Conservation (phyloP, 2,888 invertebrate species). For the Malacosoma neustria region DNA sequence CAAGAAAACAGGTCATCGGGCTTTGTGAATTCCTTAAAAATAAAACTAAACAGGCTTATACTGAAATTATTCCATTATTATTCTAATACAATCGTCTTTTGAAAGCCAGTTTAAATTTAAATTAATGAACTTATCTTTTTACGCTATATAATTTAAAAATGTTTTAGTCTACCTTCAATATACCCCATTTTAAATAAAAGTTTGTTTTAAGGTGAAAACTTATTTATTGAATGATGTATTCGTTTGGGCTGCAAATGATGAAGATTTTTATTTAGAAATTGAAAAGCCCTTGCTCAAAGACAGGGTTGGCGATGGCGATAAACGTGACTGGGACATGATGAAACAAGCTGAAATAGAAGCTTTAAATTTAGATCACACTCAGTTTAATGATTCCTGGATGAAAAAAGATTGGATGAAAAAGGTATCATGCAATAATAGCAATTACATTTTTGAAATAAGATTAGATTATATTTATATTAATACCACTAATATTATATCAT, state of each 20-base stretch:
- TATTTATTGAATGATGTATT: conserved; percentile 34
- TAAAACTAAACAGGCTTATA: no score
- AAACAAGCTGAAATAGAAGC: conserved; percentile 25
- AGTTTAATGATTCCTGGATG: conserved; percentile 51
- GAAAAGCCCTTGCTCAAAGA: conserved; percentile 41
- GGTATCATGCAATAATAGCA: conserved; percentile 20
- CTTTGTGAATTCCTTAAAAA: no score
- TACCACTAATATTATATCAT: no score
- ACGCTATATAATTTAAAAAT: neutral
- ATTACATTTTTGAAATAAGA: neutral
- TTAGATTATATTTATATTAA: no score
- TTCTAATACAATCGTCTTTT: no score
- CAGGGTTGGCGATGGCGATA: conserved; percentile 11
- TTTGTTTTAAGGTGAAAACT: conserved; percentile 30
- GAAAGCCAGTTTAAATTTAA: no score
- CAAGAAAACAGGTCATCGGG: no score
- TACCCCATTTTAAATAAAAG: neutral
- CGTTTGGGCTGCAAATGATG: conserved; percentile 53
- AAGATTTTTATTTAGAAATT: conserved; percentile 45
- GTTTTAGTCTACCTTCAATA: neutral
- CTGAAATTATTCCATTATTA: no score
- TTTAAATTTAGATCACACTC: conserved; percentile 36
- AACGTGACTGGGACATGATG: conserved; percentile 32
- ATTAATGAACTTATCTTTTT: conserved; percentile 1
- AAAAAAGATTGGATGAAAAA: conserved; percentile 52